These are phyloP conservation scores for Ctenopoma kingsleyae DNA, from an alignment of 2,797 vertebrate genomes.

Conservation along the genomic window DNA sequence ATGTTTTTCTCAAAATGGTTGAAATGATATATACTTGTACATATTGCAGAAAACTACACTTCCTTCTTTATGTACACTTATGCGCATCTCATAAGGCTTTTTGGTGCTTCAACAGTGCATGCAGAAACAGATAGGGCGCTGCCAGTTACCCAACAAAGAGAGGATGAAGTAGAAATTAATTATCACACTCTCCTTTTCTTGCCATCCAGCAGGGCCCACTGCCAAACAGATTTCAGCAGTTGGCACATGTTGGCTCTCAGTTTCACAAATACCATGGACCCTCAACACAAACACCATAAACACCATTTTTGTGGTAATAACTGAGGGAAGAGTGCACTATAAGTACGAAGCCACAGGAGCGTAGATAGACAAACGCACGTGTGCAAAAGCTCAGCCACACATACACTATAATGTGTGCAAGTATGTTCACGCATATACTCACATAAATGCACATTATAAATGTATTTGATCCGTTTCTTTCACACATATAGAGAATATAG, in stretches of 20 bases:
- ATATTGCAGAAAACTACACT: conserved; percentile 17
- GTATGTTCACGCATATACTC: conserved; percentile 3
- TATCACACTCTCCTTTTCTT: conserved; percentile 54
- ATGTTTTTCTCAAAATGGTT: background rate
- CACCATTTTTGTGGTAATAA: conserved; percentile 27
- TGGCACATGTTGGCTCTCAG: conserved; percentile 19
- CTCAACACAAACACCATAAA: conserved; percentile 16
- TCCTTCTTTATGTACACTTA: conserved; percentile 19
- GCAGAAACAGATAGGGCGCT: conserved; percentile 47
- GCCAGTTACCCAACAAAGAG: conserved; percentile 35
- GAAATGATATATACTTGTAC: conserved; percentile 8
- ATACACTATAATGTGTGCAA: conserved; percentile 1
- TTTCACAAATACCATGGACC: conserved; percentile 29
- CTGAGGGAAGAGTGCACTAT: conserved; percentile 7
- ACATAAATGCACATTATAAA: background rate
- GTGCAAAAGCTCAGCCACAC: conserved; percentile 23
- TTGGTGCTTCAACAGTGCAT: conserved; percentile 62
- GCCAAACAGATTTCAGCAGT: conserved; percentile 50
- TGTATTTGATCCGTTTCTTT: conserved; percentile 3
- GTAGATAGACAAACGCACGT: background rate
- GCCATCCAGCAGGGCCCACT: conserved; percentile 33
- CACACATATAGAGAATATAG: background rate
- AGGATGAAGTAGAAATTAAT: conserved; percentile 45
- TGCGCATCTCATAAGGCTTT: conserved; percentile 60
- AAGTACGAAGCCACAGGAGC: conserved; percentile 23